A percentile compares a stretch with the other conserved stretches of the same genome.
phyloP scores from a whole-genome alignment of 64 coral and sea anemone genomes.

The Actinia equina region DNA sequence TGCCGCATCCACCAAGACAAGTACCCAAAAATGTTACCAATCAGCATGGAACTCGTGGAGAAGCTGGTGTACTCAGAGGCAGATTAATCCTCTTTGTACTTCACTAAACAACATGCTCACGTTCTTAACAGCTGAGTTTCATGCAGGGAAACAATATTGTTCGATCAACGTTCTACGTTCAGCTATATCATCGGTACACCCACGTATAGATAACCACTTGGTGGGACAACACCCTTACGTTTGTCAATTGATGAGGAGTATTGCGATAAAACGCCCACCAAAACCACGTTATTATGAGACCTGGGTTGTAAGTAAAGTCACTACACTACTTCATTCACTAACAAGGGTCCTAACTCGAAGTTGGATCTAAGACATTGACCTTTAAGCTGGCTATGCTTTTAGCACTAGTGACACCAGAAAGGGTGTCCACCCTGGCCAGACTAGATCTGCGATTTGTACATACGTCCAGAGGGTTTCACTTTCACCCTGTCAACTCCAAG shows the following conservation, averaged over 20 bases:
- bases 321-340: neutral
- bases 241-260: constrained; percentile 23
- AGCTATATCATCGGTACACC: constrained; percentile 9
- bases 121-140: constrained; percentile 33
- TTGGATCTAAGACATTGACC: constrained; percentile 16
- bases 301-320: constrained; percentile 20
- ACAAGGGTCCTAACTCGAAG: neutral
- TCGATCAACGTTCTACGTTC: constrained; percentile 36
- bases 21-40: constrained; percentile 33
- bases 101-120: constrained; percentile 17
- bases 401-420: neutral
- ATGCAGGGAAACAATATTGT: constrained; percentile 16
- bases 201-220: neutral
- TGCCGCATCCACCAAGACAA: constrained; percentile 11
- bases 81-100: constrained; percentile 42
- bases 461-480: constrained; percentile 4
- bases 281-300: constrained; percentile 12
- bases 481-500: constrained; percentile 23
- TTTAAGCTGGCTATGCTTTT: constrained; percentile 21
- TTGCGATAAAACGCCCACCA: constrained; percentile 7
- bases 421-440: neutral
- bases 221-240: constrained; percentile 32
- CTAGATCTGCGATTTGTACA: neutral
- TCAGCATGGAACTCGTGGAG: constrained; percentile 38
- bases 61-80: constrained; percentile 28